Evolutionary conservation across 2,113 vertebrate genomes (phyloP), one percentile per base, ranked within the genome.

Genomic region (Ptilorrhoa leucosticta): DNA sequence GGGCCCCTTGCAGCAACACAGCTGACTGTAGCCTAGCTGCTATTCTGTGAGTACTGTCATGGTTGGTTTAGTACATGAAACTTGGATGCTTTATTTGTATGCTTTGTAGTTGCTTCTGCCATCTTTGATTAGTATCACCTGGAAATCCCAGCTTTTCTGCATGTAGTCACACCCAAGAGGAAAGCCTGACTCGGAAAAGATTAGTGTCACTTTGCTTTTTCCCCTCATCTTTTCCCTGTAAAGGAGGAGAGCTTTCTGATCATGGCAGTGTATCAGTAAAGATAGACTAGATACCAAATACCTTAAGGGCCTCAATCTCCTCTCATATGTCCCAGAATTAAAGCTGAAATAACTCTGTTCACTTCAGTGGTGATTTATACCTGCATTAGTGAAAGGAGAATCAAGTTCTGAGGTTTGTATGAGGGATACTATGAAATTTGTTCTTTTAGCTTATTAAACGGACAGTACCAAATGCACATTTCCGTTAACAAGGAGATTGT

Each of bases 161-260:
- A 39, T 96, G 89, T 87, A 96, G 95, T 97, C 90, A 96, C 95
- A 96, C 92, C 91, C 95, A 96, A 90, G 94, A 96, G 86, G 83
- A 92, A 96, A 94, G 93, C 73, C 86, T 44, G 75, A 80, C 92
- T 97, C 90, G 84, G 88, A 96, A 96, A 94, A 94, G 73, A 96
- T 97, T 96, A 97, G 66, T 65, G 94, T 97, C 95, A 97, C 86
- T 96, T 95, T 77, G 90, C 92, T 84, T 92, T 94, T 83, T 37
- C 75, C 85, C 86, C 85, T 94, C 86, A 89, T 95, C 93, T 96
- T 96, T 81, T 87, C 60, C 54, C 70, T 87, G 50, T 96, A 86
- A 95, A 95, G 93, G 90, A 96, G 88, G 83, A 95, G 70, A 96
- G 87, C 83, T 96, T 95, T 95, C 94, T 91, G 88, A 97, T 96